A percentile compares a stretch with the other conserved stretches of the same genome.
Conservation (phyloP, 2,113 vertebrate genomes). For the Pluvianellus socialis region DNA sequence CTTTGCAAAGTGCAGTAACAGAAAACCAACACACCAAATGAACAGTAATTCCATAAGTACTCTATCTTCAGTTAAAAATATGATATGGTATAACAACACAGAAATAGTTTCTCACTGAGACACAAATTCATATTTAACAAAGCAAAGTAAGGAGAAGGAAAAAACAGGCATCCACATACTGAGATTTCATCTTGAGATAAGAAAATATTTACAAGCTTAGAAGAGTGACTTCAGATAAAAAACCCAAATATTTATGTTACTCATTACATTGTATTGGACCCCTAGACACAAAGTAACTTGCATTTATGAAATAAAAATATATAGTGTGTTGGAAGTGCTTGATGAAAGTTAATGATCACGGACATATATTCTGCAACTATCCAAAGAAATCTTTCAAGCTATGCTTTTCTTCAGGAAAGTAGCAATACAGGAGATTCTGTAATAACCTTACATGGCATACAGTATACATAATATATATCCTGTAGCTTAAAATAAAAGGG, state of each 20-base stretch:
- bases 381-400: background rate
- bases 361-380: background rate
- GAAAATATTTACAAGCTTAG: background rate
- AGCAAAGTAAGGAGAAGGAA: background rate
- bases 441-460: background rate
- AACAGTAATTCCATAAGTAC: background rate
- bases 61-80: background rate
- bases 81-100: background rate
- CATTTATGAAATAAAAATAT: background rate
- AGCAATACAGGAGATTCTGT: background rate
- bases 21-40: background rate
- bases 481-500: background rate
- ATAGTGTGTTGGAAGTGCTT: background rate
- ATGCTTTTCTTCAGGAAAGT: background rate
- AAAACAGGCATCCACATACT: background rate
- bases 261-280: background rate
- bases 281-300: background rate
- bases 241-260: background rate
- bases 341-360: background rate
- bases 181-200: background rate
- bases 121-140: background rate
- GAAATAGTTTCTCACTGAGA: background rate
- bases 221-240: background rate
- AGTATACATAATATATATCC: fast-evolving
- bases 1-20: background rate